Evolutionary conservation across 1,140 invertebrate genomes (phyloP), one percentile per base, ranked within the genome.

Genomic region (Theocolax elegans): DNA sequence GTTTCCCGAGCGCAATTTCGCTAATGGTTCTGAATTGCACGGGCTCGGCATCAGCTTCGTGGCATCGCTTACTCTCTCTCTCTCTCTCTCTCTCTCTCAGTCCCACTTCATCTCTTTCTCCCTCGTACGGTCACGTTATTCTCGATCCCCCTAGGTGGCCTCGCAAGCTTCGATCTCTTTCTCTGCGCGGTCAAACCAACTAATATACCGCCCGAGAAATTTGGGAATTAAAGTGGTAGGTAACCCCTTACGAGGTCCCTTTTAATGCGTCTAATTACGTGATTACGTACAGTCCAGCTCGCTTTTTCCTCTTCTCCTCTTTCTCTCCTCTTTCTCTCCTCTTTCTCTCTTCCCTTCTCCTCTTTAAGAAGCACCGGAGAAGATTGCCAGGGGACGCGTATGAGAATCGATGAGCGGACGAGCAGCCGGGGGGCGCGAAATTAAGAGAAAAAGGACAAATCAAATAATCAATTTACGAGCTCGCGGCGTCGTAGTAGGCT

Each of bases 231-330:
- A 78, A 79, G 77, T 76, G 75, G 70, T 77, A 72, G 76, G 46
- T 46, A 66, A 44, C 63, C 29, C 51, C 25, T 44, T 4, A 67
- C 67, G 72, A 17, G 17, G 71, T 70, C 72, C 66, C 72, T 75
- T 78, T 81, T 80, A 79, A 79, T 77, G 73, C 74, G 75, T 75
- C 78, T 81, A 81, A 83, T 82, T 80, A 78, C 75, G 75, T 80
- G 75, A 81, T 83, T 79, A 74, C 72, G 64, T 62, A 70, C 25
- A 29, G 13, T 21, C 35, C 51, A 19, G 64, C 54, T 35, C n/a
- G 9, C 10, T 54, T 7, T 48, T 19, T 48, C 44, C 2, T 48
- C 7, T 46, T 46, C 44, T 8, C 15, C 10, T 63, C 46, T 49
- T 49, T 23, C 9, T 17, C n/a, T 35, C 29, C 2, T 10, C 10